phyloP scores from a whole-genome alignment of 23 tunicate genomes.

The Styela clava region DNA sequence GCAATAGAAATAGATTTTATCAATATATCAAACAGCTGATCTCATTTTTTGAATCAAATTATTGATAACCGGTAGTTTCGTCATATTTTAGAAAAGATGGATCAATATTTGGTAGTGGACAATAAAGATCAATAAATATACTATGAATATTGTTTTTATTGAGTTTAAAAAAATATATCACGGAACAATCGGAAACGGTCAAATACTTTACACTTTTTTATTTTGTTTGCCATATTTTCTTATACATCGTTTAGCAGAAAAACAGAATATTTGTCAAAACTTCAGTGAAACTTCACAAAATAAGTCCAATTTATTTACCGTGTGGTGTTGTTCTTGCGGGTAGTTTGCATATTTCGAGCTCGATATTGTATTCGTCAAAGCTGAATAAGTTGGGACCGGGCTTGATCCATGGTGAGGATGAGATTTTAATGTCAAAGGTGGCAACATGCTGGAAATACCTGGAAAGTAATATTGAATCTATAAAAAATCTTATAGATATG shows the following conservation, averaged over 20 bases:
- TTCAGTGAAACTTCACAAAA: too few relatives aligned
- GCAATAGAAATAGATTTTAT: too few relatives aligned
- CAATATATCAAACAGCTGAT: not conserved
- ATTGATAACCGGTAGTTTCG: not conserved
- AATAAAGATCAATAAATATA: not conserved
- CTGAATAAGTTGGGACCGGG: slow-evolving; percentile 12
- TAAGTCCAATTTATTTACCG: too few relatives aligned
- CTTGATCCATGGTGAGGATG: not conserved
- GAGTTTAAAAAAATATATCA: too few relatives aligned
- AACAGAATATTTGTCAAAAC: too few relatives aligned
- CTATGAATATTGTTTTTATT: too few relatives aligned
- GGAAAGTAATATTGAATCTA: not conserved
- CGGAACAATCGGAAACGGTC: too few relatives aligned
- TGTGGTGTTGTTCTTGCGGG: not conserved
- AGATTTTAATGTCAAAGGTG: slow-evolving; percentile 10
- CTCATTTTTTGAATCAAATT: not conserved
- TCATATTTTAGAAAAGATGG: not conserved
- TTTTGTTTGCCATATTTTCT: too few relatives aligned
- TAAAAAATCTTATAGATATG: too few relatives aligned
- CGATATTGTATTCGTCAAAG: not conserved
- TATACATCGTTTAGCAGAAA: too few relatives aligned
- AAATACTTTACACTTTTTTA: too few relatives aligned
- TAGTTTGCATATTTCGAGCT: slow-evolving; percentile 6
- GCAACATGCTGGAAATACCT: slow-evolving; percentile 25
- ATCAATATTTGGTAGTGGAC: not conserved